A percentile compares a stretch with the other conserved stretches of the same genome.
Conservation (phyloP, 30 jellyfish, hydroid and myxozoan genomes). For the Hydra vulgaris region DNA sequence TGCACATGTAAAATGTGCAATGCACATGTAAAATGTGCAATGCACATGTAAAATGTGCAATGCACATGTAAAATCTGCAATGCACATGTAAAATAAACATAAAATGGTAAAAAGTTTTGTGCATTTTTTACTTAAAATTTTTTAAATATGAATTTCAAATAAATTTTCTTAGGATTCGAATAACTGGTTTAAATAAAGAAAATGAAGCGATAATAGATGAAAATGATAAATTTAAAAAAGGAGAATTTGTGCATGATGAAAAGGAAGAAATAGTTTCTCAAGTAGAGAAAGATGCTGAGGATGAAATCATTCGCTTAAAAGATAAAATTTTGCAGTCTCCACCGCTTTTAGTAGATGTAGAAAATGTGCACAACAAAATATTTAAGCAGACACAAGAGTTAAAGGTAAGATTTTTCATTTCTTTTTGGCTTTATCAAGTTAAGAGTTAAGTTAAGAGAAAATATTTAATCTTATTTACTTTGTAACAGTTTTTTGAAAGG, state of each 20-base stretch:
- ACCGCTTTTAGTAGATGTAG: constrained; percentile 58
- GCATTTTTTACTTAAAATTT: too few species aligned
- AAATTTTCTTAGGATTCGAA: constrained; percentile 10
- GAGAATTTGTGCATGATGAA: neutral
- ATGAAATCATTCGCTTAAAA: neutral
- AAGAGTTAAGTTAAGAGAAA: too few species aligned
- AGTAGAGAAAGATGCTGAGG: neutral
- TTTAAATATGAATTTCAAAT: too few species aligned
- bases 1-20: too few species aligned
- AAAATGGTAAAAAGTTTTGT: too few species aligned
- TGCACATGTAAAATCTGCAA: too few species aligned
- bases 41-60: too few species aligned
- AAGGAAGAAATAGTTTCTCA: constrained; percentile 13
- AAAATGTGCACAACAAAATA: constrained; percentile 61
- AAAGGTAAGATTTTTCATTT: constrained; percentile 32
- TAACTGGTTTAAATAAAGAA: constrained; percentile 12
- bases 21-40: too few species aligned
- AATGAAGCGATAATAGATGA: constrained; percentile 9
- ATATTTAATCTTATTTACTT: too few species aligned
- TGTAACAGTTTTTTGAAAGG: too few species aligned
- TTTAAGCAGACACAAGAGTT: constrained; percentile 58
- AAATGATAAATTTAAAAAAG: neutral
- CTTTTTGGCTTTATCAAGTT: too few species aligned
- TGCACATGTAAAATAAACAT: too few species aligned
- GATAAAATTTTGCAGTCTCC: neutral